Conservation (phyloP, 2,888 invertebrate species). For the Polyommatus iphigenia region DNA sequence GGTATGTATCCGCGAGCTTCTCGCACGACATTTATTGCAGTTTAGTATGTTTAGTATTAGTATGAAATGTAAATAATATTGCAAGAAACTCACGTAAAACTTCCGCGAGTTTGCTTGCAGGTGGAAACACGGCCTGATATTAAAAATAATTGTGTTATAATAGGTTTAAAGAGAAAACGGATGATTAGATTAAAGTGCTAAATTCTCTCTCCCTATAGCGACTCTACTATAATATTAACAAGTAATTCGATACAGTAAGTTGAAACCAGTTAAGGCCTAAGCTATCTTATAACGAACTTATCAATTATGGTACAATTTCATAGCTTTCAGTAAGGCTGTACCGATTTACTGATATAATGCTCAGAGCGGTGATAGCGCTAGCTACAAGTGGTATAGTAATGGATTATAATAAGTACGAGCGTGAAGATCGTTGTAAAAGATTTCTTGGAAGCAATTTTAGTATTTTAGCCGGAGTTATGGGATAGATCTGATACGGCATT, state of each 20-base stretch:
- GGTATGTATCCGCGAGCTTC: no score
- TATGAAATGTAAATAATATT: no score
- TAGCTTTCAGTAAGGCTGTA: slow-evolving; percentile 44
- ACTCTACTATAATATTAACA: neutral
- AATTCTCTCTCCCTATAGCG: neutral
- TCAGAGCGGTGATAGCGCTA: slow-evolving; percentile 65
- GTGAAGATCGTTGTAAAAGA: slow-evolving; percentile 75
- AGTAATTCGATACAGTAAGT: slow-evolving; percentile 11
- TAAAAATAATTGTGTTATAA: no score
- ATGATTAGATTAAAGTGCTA: neutral
- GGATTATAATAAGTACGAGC: slow-evolving; percentile 76
- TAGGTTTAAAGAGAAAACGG: neutral
- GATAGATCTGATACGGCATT: slow-evolving; percentile 75
- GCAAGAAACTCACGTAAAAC: no score
- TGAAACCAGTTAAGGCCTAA: slow-evolving; percentile 15
- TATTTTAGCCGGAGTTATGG: slow-evolving; percentile 74
- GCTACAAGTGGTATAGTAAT: slow-evolving; percentile 73
- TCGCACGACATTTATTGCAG: no score
- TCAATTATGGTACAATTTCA: slow-evolving; percentile 38
- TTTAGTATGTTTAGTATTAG: no score
- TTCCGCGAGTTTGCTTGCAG: no score
- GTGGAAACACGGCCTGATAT: no score
- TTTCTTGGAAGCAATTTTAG: slow-evolving; percentile 76
- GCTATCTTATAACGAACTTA: slow-evolving; percentile 33
- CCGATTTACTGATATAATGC: slow-evolving; percentile 45